Evolutionary conservation across 2,888 invertebrate species (phyloP), one percentile per base, ranked within the genome.

Genomic region (Cantharis flavilabris): DNA sequence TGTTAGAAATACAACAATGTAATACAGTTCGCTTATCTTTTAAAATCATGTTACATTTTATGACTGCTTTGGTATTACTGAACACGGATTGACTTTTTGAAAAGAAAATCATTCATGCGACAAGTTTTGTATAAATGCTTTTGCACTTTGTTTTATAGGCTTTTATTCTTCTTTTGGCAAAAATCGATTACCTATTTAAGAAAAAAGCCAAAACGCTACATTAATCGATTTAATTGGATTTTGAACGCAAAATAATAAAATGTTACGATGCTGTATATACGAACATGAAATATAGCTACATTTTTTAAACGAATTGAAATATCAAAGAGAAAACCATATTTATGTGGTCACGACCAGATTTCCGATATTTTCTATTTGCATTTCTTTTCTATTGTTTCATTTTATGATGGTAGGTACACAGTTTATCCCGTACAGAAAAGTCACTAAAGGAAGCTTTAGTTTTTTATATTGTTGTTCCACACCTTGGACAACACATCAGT

Each of bases 301-400:
- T 64, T 71, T 72, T 65, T 73, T 16, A 73, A 73, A 69, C 20
- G 30, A 73, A 73, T 73, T 73, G 69, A 73, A 73, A 73, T 73
- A 73, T 73, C 73, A 73, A 70, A 63, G 63, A 30, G 62, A 62
- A 62, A 63, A 33, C 9, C 69, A 70, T 69, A 63, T 73, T 73
- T 69, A n/a, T 63, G 49, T 63, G 62, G 73, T 73, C 73, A 73
- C 73, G 73, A 73, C 20, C 16, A 73, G 73, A 73, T 73, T 69
- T 11, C 14, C 70, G 73, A 73, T 73, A 73, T 33, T 70, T 73
- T 70, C 33, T 69, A 69, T 69, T 26, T 30, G 28, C 69, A 67
- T 67, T 67, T 49, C 49, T 49, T 49, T 49, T 49, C 49, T 49
- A 49, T 49, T 49, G 49, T 49, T 49, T n/a, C 49, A 49, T 49